Conservation (phyloP, 2,797 vertebrate genomes). For the Euthynnus affinis region DNA sequence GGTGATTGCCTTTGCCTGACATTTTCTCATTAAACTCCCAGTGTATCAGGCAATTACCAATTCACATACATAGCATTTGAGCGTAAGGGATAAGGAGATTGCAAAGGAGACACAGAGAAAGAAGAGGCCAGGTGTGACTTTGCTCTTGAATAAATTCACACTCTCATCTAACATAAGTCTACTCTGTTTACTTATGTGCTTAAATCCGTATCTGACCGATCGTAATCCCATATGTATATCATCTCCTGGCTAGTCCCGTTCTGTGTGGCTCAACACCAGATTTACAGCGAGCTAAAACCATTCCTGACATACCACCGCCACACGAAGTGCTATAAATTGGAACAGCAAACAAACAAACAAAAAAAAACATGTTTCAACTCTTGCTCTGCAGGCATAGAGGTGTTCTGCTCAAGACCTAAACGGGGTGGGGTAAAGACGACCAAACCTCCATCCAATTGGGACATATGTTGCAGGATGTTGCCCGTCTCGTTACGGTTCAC, state of each 20-base stretch:
- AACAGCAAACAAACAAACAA: slow-evolving; percentile 7
- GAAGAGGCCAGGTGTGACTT: slow-evolving; percentile 36
- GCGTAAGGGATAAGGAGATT: slow-evolving; percentile 40
- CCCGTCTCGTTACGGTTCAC: slow-evolving; percentile 69
- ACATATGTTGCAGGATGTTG: slow-evolving; percentile 77
- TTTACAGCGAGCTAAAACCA: slow-evolving; percentile 44
- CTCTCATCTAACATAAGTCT: slow-evolving; percentile 26
- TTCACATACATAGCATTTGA: slow-evolving; percentile 48
- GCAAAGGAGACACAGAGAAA: slow-evolving; percentile 17
- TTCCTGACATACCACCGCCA: slow-evolving; percentile 24
- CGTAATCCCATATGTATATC: slow-evolving; percentile 55
- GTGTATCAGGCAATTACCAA: slow-evolving; percentile 67
- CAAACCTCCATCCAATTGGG: slow-evolving; percentile 37
- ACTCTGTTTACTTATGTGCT: slow-evolving; percentile 44
- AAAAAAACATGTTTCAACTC: slow-evolving; percentile 32
- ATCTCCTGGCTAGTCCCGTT: slow-evolving; percentile 12
- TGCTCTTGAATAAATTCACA: slow-evolving; percentile 27
- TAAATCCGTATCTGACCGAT: slow-evolving; percentile 45
- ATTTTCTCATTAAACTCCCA: slow-evolving; percentile 74
- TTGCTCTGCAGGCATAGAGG: slow-evolving; percentile 18
- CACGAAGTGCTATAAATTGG: slow-evolving; percentile 33
- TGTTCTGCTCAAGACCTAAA: slow-evolving; percentile 39
- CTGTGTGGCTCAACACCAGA: slow-evolving; percentile 34
- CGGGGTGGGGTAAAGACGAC: slow-evolving; percentile 5
- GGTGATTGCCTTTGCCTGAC: slow-evolving; percentile 66